phyloP scores from a whole-genome alignment of 1,140 invertebrate genomes.

The Drosophila aff. region DNA sequence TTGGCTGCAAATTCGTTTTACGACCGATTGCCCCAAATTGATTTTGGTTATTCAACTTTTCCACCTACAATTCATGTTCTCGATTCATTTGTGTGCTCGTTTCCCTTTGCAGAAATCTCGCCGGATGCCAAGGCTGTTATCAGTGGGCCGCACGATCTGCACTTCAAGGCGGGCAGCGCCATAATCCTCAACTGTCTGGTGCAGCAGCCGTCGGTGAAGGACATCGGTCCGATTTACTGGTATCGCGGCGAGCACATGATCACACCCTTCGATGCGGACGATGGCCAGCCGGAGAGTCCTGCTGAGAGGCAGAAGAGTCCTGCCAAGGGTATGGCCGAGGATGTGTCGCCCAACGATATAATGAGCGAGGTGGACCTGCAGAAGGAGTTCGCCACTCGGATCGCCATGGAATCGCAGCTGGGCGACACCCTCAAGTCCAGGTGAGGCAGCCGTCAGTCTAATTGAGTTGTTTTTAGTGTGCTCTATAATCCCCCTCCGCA shows the following conservation, averaged over 20 bases:
- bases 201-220: slow-evolving; percentile 91
- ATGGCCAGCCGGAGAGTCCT: slow-evolving; percentile 49
- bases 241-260: slow-evolving; percentile 88
- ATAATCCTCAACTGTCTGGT: slow-evolving; percentile 93
- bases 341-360: slow-evolving; percentile 51
- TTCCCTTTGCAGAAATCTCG: slow-evolving; percentile 64
- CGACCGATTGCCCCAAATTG: slow-evolving; percentile 55
- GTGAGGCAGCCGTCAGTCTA: slow-evolving; percentile 32
- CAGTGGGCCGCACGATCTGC: slow-evolving; percentile 90
- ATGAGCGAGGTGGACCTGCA: slow-evolving; percentile 67
- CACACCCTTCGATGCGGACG: slow-evolving; percentile 77
- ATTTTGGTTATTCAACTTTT: slow-evolving; percentile 27
- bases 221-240: slow-evolving; percentile 93
- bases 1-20: slow-evolving; percentile 52
- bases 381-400: slow-evolving; percentile 71
- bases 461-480: slow-evolving; percentile 32
- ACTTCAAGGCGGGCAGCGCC: slow-evolving; percentile 93
- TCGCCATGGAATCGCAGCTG: slow-evolving; percentile 81
- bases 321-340: background rate
- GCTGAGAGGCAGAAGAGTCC: background rate
- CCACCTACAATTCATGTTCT: slow-evolving; percentile 16
- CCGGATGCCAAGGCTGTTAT: slow-evolving; percentile 93
- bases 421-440: slow-evolving; percentile 80
- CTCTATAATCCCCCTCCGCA: slow-evolving; percentile 26
- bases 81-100: slow-evolving; percentile 29